phyloP scores from a whole-genome alignment of 2,113 vertebrate genomes.

The Agapornis roseicollis region DNA sequence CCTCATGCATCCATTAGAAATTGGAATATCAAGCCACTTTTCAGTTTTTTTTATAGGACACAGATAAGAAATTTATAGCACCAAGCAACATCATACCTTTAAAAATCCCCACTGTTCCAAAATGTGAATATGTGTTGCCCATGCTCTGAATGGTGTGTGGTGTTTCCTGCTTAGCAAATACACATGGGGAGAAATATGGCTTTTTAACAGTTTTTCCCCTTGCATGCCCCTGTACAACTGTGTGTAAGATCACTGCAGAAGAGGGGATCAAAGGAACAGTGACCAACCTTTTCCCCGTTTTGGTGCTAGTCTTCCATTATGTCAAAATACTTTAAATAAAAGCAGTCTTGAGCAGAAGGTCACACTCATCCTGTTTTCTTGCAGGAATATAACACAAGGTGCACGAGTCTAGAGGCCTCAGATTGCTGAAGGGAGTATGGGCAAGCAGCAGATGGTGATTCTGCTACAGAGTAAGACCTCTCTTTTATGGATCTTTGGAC shows the following conservation, averaged over 20 bases:
- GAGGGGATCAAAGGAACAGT: neutral
- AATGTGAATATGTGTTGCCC: neutral
- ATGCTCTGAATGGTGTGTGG: fast-evolving
- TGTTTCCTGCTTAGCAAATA: neutral
- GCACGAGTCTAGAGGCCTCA: neutral
- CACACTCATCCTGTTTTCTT: neutral
- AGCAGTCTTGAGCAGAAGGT: neutral
- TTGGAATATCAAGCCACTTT: neutral
- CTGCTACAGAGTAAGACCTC: neutral
- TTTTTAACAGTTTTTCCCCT: neutral
- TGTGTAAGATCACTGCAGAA: neutral
- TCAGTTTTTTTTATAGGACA: neutral
- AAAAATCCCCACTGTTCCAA: neutral
- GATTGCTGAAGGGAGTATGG: neutral
- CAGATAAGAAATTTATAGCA: neutral
- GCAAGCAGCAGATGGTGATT: neutral
- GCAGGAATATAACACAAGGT: neutral
- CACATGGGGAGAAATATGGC: fast-evolving
- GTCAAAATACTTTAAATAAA: neutral
- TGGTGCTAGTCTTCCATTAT: neutral
- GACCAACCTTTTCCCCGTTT: neutral
- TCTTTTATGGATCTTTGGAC: neutral
- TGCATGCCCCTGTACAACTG: neutral
- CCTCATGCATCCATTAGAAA: neutral
- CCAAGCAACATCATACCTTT: neutral